Base-by-base conservation (phyloP, 2,888 invertebrate species). In the Pardosa pseudoannulata region DNA sequence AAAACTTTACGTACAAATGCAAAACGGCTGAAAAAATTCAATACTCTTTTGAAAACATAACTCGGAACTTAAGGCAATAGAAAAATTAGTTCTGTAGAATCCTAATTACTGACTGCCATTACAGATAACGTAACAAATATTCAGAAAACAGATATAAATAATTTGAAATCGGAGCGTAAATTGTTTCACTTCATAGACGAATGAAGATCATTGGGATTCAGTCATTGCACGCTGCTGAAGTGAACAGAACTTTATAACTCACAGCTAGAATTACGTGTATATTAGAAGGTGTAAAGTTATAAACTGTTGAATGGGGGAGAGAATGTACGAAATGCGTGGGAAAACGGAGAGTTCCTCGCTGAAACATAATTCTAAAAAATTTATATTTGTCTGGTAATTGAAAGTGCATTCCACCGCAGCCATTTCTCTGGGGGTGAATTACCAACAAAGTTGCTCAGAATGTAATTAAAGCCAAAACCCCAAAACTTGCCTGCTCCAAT, bases 381-480 rank as follows among this genome's bases (percentile, higher is more conserved):
- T 56, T 56, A 56, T 56, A 56, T 23, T 23, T 23, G 5, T 23
- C 23, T 56, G 56, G 16, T 56, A 56, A 56, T 56, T 56, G 56
- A 56, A 56, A 56, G 56, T 56, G 56, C 56, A 56, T 56, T 56
- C 56, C 56, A 56, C 23, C 56, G 56, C n/a, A 56, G 65, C 16
- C 29, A 29, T 31, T 65, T 19, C 70, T 70, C 39, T 23, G 41
- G 41, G 39, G 41, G 39, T 76, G 79, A 78, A 78, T 56, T 31
- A 56, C 68, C 76, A 46, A 32, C 68, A 71, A 32, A 65, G 41
- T 46, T 31, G 32, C 72, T 73, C 80, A 23, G 27, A 70, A 41
- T 70, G 67, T 79, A 79, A 72, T 72, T 72, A 79, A 79, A 79
- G 27, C 32, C 32, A n/a, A 70, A 70, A 67, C 81, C 74, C 39